A percentile compares a stretch with the other conserved stretches of the same genome.
Evolutionary conservation across 2,888 invertebrate species (phyloP).

Genomic region (Salpingus planirostris): DNA sequence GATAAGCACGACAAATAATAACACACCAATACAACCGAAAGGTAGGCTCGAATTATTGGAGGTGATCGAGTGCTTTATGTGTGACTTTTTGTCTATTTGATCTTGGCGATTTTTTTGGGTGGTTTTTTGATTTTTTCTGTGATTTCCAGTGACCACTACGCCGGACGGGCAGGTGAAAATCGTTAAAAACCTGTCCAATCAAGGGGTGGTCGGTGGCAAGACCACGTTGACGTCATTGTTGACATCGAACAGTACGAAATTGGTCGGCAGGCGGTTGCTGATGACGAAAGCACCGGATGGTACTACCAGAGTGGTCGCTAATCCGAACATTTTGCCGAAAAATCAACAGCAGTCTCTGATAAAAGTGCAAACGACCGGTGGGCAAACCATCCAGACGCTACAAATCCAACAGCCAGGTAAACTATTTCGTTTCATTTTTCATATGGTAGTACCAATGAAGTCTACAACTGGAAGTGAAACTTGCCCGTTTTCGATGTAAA

Average conservation of each 20-base stretch:
- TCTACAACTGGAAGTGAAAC: no score
- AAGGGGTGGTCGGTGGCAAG: constrained; percentile 47
- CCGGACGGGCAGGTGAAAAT: constrained; percentile 56
- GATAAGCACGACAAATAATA: constrained; percentile 35
- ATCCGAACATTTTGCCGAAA: constrained; percentile 50
- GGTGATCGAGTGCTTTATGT: constrained; percentile 11
- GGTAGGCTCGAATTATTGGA: constrained; percentile 29
- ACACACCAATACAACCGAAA: constrained; percentile 41
- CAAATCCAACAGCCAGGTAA: constrained; percentile 42
- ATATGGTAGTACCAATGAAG: no score
- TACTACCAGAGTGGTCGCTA: constrained; percentile 54
- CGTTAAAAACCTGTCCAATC: constrained; percentile 52
- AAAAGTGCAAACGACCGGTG: constrained; percentile 40
- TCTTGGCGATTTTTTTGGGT: constrained; percentile 6
- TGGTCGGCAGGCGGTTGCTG: constrained; percentile 59
- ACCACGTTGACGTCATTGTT: constrained; percentile 59
- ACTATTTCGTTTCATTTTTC: no score
- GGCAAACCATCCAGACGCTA: constrained; percentile 33
- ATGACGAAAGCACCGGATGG: constrained; percentile 70
- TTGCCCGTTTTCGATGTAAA: no score
- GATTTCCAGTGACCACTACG: constrained; percentile 22
- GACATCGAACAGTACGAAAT: constrained; percentile 54
- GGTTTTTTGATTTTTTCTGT: neutral
- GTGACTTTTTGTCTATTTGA: constrained; percentile 9
- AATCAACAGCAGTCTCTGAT: constrained; percentile 43